A percentile compares a stretch with the other conserved stretches of the same genome.
These are phyloP conservation scores for Forbesichthys agassizii DNA, from an alignment of 2,113 vertebrate genomes.

Conservation along the genomic window DNA sequence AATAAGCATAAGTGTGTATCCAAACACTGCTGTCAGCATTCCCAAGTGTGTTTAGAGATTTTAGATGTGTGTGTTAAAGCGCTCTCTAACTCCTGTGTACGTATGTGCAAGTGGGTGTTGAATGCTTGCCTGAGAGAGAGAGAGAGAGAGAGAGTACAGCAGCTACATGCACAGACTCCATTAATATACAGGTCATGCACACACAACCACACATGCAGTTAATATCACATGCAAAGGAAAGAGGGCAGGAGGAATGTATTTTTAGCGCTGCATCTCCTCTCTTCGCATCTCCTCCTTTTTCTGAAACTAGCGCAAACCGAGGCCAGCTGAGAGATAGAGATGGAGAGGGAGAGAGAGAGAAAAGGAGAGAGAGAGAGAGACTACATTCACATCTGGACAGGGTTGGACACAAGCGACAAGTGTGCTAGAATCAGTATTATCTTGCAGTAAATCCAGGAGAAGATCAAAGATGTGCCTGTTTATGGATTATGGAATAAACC, in stretches of 20 bases:
- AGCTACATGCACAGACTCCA: slow-evolving; percentile 21
- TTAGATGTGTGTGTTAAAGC: slow-evolving; percentile 4
- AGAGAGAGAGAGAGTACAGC: slow-evolving; percentile 22
- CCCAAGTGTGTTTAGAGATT: slow-evolving; percentile 13
- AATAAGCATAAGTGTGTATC: slow-evolving; percentile 11
- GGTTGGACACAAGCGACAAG: no score
- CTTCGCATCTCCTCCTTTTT: background rate
- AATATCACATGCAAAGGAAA: slow-evolving; percentile 33
- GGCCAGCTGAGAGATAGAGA: background rate
- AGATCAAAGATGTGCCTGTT: no score
- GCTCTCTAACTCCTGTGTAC: background rate
- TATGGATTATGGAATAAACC: no score
- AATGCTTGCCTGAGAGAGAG: slow-evolving; percentile 1
- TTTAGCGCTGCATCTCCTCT: slow-evolving; percentile 45
- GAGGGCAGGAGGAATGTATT: slow-evolving; percentile 57
- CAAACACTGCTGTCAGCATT: background rate
- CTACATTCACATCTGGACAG: background rate
- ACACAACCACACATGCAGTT: slow-evolving; percentile 1
- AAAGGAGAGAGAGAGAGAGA: background rate
- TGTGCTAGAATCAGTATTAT: no score
- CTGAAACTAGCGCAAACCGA: slow-evolving; percentile 37
- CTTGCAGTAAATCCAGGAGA: no score
- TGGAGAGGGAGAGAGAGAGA: background rate
- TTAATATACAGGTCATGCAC: slow-evolving; percentile 47
- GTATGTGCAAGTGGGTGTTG: background rate